Base-by-base conservation (phyloP, 2,888 invertebrate genomes). In the Pristionchus fissidentatus region DNA sequence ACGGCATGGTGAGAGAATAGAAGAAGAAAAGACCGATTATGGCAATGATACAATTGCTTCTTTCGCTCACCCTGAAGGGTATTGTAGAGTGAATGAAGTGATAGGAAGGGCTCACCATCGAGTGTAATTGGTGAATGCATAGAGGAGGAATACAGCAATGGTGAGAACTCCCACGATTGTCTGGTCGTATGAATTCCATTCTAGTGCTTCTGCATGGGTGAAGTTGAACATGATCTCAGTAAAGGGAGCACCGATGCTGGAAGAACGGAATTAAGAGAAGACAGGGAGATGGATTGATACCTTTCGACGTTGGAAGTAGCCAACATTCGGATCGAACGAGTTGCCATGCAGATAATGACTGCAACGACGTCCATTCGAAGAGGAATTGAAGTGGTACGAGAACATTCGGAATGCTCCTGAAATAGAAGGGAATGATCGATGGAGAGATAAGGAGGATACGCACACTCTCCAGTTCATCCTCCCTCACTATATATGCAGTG, bases 171-270 rank as follows among this genome's bases (percentile, higher is more conserved):
- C 88, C 10, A 87, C 84, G 15, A 81, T 86, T 3, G 85, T 83
- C 81, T 88, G 88, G 38, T 84, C 82, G 43, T 81, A 60, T 15
- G 86, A 85, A 49, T 87, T 88, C 85, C 84, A 87, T 49, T 80
- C 41, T 10, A 88, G 83, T 15, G 84, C 88, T 43, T 85, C 84
- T 10, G 57, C 79, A 26, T 87, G 85, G 57, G 86, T 82, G 66
- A 87, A 85, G 52, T 83, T 83, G 83, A 88, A 88, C 88, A 88
- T 87, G 52, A 88, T 73, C 75, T 88, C 86, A 13, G 88, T 80
- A 83, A 83, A 88, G 1, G 88, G 88, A 0, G 87, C 75, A 1
- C 88, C 88, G n/a, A 87, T 86, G 70, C 85, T 86, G 57, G 3
- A 85, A 84, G 2, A 8, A 55, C n/a, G n/a, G 55, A 55, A 55